Percentiles rank a stretch among this genome's conserved stretches.
phyloP scores from a whole-genome alignment of 2,888 invertebrate genomes.

The Poecilus cupreus region DNA sequence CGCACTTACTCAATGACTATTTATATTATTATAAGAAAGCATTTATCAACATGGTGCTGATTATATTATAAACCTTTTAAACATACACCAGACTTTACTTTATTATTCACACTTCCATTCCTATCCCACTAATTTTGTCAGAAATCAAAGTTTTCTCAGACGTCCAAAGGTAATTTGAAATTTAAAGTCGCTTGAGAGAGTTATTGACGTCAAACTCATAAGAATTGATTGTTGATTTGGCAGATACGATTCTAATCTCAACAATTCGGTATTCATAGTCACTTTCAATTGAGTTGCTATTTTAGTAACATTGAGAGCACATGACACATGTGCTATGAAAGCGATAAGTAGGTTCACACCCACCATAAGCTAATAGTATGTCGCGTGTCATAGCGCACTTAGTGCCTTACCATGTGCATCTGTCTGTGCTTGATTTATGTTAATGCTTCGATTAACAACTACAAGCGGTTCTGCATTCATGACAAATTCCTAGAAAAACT shows the following conservation, averaged over 20 bases:
- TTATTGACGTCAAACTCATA: not conserved
- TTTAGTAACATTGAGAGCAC: not conserved
- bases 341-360: not conserved
- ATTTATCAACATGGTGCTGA: slow-evolving; percentile 54
- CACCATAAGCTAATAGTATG: not conserved
- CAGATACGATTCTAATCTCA: not conserved
- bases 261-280: not conserved
- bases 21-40: slow-evolving; percentile 47
- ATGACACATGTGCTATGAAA: slow-evolving; percentile 10
- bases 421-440: slow-evolving; percentile 3
- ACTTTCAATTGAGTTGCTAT: not conserved
- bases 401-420: not conserved
- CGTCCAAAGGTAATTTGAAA: not conserved
- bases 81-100: slow-evolving; percentile 7
- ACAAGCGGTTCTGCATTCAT: not conserved
- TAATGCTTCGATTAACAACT: slow-evolving; percentile 20
- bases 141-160: too few relatives aligned
- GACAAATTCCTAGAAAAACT: slow-evolving; percentile 28
- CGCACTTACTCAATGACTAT: slow-evolving; percentile 27
- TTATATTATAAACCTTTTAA: slow-evolving; percentile 1
- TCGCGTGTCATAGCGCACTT: slow-evolving; percentile 31
- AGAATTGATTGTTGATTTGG: not conserved
- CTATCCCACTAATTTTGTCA: not conserved
- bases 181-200: not conserved
- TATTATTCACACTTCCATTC: not conserved